Conservation (phyloP, 1,140 invertebrate species). For the Drosophila jambulina region DNA sequence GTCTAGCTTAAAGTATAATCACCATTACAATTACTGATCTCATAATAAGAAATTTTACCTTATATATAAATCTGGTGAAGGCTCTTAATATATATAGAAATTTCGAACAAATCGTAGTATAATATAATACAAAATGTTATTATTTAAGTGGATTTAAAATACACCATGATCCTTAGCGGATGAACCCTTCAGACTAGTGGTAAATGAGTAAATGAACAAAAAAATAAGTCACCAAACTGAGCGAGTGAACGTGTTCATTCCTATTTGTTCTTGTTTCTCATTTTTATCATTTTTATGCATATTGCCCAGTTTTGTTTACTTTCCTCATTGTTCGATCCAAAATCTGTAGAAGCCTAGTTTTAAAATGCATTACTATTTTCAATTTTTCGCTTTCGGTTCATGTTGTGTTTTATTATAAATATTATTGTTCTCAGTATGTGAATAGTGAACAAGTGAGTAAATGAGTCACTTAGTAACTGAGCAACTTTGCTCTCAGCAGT, state of each 20-base stretch:
- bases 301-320: background rate
- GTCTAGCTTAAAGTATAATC: background rate
- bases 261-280: background rate
- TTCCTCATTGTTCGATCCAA: background rate
- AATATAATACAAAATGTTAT: background rate
- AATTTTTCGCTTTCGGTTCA: too few species aligned
- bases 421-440: too few species aligned
- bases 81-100: background rate
- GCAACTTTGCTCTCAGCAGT: too few species aligned
- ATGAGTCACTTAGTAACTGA: too few species aligned
- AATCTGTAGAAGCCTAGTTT: too few species aligned
- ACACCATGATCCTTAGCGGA: background rate
- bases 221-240: too few species aligned
- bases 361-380: too few species aligned
- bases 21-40: background rate
- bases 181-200: background rate
- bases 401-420: too few species aligned
- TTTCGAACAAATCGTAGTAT: too few species aligned
- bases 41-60: background rate
- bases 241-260: background rate
- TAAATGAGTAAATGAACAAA: too few species aligned
- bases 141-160: background rate
- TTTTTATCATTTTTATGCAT: background rate
- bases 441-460: too few species aligned
- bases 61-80: background rate